phyloP scores from a whole-genome alignment of 1,140 invertebrate genomes.

The Drosophila kikkawai region DNA sequence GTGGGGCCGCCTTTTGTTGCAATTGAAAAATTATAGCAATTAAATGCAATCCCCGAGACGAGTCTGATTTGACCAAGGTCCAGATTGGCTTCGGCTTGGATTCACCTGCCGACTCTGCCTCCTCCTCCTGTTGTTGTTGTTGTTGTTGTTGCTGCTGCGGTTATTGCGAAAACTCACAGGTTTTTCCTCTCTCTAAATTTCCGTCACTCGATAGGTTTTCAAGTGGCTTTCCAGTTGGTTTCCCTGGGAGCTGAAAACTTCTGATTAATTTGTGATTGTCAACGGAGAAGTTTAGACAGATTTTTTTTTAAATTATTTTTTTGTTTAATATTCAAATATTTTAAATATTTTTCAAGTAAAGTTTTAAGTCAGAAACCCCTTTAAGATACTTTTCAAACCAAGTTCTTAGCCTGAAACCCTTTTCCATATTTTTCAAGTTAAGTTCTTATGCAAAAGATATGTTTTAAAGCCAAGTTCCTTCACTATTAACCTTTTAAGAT shows the following conservation, averaged over 20 bases:
- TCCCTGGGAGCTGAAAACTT: not conserved
- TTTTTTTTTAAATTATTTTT: no score
- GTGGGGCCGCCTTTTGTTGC: slow-evolving; percentile 62
- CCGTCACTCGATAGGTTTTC: slow-evolving; percentile 1
- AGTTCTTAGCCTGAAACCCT: not conserved
- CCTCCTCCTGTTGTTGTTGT: not conserved
- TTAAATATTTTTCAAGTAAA: not conserved
- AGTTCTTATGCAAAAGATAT: not conserved
- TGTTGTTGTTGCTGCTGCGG: not conserved
- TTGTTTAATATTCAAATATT: not conserved
- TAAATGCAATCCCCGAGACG: slow-evolving; percentile 55
- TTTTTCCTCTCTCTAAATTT: not conserved
- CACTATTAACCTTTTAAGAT: not conserved
- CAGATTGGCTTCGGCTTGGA: slow-evolving; percentile 40
- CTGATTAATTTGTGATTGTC: not conserved
- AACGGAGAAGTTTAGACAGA: not conserved
- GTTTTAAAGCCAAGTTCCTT: not conserved
- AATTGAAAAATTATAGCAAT: slow-evolving; percentile 79
- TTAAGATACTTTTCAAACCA: not conserved
- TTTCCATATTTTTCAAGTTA: not conserved
- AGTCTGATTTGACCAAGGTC: slow-evolving; percentile 44
- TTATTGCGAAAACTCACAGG: slow-evolving; percentile 7
- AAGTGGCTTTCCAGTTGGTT: not conserved
- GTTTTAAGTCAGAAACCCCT: not conserved
- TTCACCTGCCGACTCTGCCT: slow-evolving; percentile 15